These are phyloP conservation scores for Lerema accius DNA, from an alignment of 1,140 invertebrate species.

Conservation along the genomic window DNA sequence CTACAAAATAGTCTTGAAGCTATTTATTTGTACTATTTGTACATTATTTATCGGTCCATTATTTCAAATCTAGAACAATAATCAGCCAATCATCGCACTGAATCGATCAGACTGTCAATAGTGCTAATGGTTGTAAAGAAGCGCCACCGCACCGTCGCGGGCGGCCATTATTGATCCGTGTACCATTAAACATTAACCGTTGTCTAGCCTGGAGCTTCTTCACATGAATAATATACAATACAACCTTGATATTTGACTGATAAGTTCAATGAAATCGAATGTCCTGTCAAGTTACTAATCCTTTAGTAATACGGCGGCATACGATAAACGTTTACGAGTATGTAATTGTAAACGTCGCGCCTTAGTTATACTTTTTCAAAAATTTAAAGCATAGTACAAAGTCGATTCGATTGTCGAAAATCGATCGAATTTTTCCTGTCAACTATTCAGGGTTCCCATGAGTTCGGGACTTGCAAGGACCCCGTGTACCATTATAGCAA, in stretches of 20 bases:
- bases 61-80: slow-evolving; percentile 3
- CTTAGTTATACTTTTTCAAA: too few species aligned
- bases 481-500: too few species aligned
- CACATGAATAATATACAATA: slow-evolving; percentile 20
- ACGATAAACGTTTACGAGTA: too few species aligned
- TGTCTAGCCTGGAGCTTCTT: slow-evolving; percentile 40
- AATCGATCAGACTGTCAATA: slow-evolving; percentile 23
- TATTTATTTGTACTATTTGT: too few species aligned
- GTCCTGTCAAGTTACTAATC: slow-evolving; percentile 12
- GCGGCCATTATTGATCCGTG: slow-evolving; percentile 32
- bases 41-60: too few species aligned
- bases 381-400: too few species aligned
- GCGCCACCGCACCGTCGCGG: slow-evolving; percentile 9
- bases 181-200: slow-evolving; percentile 46
- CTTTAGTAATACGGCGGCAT: slow-evolving; percentile 10
- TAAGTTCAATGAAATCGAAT: slow-evolving; percentile 1
- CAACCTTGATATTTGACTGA: slow-evolving; percentile 36
- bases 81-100: slow-evolving; percentile 17
- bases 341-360: too few species aligned
- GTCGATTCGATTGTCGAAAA: too few species aligned
- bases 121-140: slow-evolving; percentile 29
- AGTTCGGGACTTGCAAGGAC: too few species aligned
- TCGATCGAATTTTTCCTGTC: too few species aligned
- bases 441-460: too few species aligned
- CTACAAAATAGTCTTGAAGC: too few species aligned